These are phyloP conservation scores for Drosophila repleta DNA, from an alignment of 1,140 invertebrate species.

Conservation along the genomic window DNA sequence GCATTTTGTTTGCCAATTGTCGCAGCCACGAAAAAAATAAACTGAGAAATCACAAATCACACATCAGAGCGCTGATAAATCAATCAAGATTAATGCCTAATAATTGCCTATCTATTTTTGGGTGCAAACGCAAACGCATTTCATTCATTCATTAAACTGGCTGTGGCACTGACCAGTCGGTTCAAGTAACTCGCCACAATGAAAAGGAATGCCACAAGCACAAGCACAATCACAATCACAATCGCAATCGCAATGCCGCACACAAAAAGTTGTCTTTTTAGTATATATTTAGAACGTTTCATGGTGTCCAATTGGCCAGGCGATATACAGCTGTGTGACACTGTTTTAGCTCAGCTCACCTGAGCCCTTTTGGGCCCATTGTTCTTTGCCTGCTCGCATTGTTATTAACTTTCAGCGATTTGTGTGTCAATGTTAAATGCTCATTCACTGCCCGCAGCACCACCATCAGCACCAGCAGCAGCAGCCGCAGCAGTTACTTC, in stretches of 20 bases:
- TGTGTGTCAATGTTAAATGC: constrained; percentile 82
- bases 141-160: constrained; percentile 76
- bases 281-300: constrained; percentile 69
- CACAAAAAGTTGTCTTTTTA: constrained; percentile 18
- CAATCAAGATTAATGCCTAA: constrained; percentile 72
- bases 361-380: constrained; percentile 55
- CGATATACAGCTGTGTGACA: constrained; percentile 44
- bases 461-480: constrained; percentile 35
- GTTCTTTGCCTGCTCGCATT: constrained; percentile 26
- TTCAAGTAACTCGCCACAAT: constrained; percentile 73
- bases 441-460: constrained; percentile 66
- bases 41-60: background rate
- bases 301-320: constrained; percentile 44
- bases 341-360: constrained; percentile 2
- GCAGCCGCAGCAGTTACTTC: constrained; percentile 66
- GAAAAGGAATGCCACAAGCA: constrained; percentile 62
- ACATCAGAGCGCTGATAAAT: constrained; percentile 59
- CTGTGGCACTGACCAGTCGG: constrained; percentile 64
- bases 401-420: constrained; percentile 61
- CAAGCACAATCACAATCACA: constrained; percentile 23
- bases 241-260: constrained; percentile 9
- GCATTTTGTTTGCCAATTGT: constrained; percentile 39
- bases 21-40: background rate
- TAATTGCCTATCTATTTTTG: constrained; percentile 67
- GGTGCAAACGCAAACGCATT: constrained; percentile 5